A percentile compares a stretch with the other conserved stretches of the same genome.
Evolutionary conservation across 2,113 vertebrate genomes (phyloP).

Genomic region (Brevimyrus niger): DNA sequence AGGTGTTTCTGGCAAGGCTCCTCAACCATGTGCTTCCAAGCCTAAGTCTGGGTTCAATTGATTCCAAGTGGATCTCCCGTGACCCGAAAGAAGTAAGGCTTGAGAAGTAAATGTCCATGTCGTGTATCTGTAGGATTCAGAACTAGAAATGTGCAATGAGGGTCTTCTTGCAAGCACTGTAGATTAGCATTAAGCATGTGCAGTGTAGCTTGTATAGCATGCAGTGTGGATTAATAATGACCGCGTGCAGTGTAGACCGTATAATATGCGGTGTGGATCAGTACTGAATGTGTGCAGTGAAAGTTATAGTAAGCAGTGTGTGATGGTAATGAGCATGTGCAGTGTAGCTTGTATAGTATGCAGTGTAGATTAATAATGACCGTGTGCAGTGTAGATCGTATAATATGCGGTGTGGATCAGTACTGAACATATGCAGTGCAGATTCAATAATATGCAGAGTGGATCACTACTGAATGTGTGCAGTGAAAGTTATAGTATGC

Average conservation of each 20-base stretch:
- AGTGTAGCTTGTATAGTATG: background rate
- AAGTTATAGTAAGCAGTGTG: background rate
- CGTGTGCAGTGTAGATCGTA: too few species aligned
- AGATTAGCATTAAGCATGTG: background rate
- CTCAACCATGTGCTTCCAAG: constrained; percentile 82
- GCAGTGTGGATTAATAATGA: background rate
- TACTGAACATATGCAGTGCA: background rate
- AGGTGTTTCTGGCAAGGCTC: constrained; percentile 87
- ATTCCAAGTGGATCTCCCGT: constrained; percentile 75
- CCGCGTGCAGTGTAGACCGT: background rate
- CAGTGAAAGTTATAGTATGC: background rate
- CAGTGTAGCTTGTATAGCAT: background rate
- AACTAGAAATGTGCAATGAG: background rate
- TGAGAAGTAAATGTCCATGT: background rate
- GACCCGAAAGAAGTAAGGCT: constrained; percentile 81
- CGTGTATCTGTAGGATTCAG: background rate
- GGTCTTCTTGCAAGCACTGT: background rate
- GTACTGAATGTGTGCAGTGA: background rate
- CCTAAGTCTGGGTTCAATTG: constrained; percentile 73
- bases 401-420: too few species aligned
- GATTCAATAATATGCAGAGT: background rate
- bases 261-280: background rate
- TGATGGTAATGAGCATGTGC: background rate
- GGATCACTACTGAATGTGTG: background rate
- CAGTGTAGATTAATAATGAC: background rate